A percentile compares a stretch with the other conserved stretches of the same genome.
Evolutionary conservation across 2,797 vertebrate species (phyloP).

Genomic region (Anguilla marmorata): DNA sequence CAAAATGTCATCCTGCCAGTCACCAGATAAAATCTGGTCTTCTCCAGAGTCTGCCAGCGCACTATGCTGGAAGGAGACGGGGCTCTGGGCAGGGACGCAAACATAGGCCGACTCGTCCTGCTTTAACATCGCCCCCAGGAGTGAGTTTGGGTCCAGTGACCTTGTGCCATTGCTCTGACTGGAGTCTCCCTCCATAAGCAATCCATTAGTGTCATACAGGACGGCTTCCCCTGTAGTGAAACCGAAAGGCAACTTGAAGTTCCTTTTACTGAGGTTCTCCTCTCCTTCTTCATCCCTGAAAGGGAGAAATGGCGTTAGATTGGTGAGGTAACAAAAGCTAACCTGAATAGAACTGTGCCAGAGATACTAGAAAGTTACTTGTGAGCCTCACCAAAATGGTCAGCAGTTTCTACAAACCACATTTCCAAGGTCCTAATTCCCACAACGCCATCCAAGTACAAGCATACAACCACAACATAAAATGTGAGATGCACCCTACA

Average conservation of each 20-base stretch:
- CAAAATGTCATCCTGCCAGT: constrained; percentile 61
- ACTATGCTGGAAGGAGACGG: constrained; percentile 54
- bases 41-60: constrained; percentile 40
- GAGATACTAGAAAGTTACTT: neutral
- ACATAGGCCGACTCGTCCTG: constrained; percentile 77
- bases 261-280: constrained; percentile 76
- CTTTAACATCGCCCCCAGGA: constrained; percentile 68
- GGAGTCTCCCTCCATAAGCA: constrained; percentile 44
- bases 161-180: constrained; percentile 51
- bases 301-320: neutral
- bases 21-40: constrained; percentile 50
- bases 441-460: neutral
- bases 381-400: neutral
- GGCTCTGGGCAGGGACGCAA: constrained; percentile 65
- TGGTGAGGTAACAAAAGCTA: neutral
- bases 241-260: constrained; percentile 71
- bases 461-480: neutral
- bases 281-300: constrained; percentile 79
- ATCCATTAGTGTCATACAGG: constrained; percentile 52
- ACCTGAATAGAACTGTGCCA: neutral
- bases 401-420: neutral
- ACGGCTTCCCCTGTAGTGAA: constrained; percentile 48
- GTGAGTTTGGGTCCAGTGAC: constrained; percentile 66
- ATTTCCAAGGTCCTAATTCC: neutral
- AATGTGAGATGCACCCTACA: neutral